A percentile compares a stretch with the other conserved stretches of the same genome.
Evolutionary conservation across 2,888 invertebrate genomes (phyloP).

Genomic region (Pristionchus mayeri): DNA sequence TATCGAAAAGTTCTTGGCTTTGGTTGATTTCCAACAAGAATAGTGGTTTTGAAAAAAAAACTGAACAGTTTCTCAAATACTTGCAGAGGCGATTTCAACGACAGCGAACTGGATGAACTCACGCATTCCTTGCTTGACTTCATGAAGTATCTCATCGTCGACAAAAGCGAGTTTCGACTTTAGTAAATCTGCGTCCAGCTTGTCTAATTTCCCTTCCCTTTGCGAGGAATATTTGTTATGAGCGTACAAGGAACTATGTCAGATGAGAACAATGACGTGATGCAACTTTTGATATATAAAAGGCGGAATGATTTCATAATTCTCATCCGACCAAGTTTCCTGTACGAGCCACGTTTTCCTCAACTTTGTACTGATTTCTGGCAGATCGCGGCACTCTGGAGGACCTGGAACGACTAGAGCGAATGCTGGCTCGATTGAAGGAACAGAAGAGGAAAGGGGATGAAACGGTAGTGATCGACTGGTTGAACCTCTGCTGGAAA

Average conservation of each 20-base stretch:
- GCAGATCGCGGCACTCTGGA: background rate
- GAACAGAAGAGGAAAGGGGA: background rate
- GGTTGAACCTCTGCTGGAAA: background rate
- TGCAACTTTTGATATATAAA: no score
- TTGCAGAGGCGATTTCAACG: background rate
- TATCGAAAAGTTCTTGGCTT: no score
- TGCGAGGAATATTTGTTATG: no score
- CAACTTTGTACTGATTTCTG: background rate
- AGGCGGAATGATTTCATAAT: no score
- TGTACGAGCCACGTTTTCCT: no score
- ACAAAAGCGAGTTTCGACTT: background rate
- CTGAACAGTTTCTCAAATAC: background rate
- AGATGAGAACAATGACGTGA: no score
- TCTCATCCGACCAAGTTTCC: no score
- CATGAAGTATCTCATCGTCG: background rate
- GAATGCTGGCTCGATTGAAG: background rate
- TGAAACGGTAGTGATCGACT: background rate
- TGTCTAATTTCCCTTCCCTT: no score
- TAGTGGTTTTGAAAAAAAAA: no score
- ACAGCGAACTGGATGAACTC: background rate
- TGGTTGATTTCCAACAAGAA: no score
- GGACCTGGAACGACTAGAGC: background rate
- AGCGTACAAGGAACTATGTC: no score
- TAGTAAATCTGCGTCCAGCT: no score
- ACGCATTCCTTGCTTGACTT: background rate